Percentiles rank a stretch among this genome's conserved stretches.
Conservation (phyloP, 2,113 vertebrate genomes). For the Platichthys stellatus region DNA sequence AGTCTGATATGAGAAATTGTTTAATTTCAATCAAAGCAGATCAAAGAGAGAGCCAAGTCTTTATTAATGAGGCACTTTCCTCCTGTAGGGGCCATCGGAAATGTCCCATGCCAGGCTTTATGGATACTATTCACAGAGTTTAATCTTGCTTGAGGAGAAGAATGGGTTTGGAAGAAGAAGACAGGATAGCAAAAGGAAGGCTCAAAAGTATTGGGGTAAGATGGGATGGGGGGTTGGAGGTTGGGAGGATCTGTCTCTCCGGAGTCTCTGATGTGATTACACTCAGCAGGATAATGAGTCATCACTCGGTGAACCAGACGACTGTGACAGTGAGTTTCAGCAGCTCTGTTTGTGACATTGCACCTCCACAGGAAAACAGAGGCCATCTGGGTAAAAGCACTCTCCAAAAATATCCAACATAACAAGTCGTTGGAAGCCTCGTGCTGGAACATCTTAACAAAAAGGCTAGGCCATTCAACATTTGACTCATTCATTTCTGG, state of each 20-base stretch:
- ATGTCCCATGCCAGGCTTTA: too few species aligned
- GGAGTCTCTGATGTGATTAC: constrained; percentile 59
- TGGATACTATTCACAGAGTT: too few species aligned
- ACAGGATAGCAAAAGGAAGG: background rate
- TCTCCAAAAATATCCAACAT: constrained; percentile 21
- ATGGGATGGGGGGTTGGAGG: background rate
- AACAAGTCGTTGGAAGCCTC: constrained; percentile 20
- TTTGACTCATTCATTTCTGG: too few species aligned
- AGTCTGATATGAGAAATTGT: too few species aligned
- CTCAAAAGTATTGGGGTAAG: constrained; percentile 5
- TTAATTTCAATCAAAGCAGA: too few species aligned
- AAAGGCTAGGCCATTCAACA: background rate
- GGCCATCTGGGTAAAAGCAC: constrained; percentile 60
- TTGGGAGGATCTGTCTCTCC: constrained; percentile 27
- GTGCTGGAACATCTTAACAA: background rate
- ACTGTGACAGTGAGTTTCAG: constrained; percentile 55
- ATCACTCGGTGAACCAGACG: constrained; percentile 60
- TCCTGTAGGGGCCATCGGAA: too few species aligned
- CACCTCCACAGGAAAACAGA: constrained; percentile 56
- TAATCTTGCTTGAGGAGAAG: too few species aligned
- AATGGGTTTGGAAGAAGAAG: background rate
- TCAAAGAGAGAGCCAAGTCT: too few species aligned
- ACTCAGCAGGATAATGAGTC: constrained; percentile 68
- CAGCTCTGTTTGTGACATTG: constrained; percentile 61
- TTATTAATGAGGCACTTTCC: too few species aligned